Conservation (phyloP, 2,797 vertebrate genomes). For the Muscicapa comitata region DNA sequence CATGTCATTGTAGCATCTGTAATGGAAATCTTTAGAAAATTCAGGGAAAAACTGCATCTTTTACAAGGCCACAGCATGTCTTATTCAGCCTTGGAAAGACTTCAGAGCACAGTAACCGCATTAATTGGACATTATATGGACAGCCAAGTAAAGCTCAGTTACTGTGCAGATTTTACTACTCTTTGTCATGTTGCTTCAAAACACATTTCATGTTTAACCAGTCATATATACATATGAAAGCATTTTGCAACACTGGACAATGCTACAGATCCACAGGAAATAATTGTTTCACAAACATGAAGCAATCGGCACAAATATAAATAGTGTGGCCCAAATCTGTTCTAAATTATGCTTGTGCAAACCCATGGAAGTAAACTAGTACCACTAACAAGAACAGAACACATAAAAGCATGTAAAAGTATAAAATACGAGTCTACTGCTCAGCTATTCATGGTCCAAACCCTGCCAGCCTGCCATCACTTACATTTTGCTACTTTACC, state of each 20-base stretch:
- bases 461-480: neutral
- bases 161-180: slow-evolving; percentile 15
- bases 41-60: neutral
- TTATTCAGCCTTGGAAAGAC: slow-evolving; percentile 24
- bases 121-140: slow-evolving; percentile 3
- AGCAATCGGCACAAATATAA: slow-evolving; percentile 37
- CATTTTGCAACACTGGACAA: slow-evolving; percentile 30
- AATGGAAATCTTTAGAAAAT: slow-evolving; percentile 4
- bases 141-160: neutral
- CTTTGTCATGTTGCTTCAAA: slow-evolving; percentile 25
- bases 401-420: neutral
- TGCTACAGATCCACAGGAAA: slow-evolving; percentile 26
- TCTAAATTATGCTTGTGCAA: slow-evolving; percentile 30
- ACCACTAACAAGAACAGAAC: neutral
- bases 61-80: neutral
- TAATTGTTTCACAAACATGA: slow-evolving; percentile 21
- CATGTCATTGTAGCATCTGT: slow-evolving; percentile 31
- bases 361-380: neutral
- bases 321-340: neutral
- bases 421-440: neutral
- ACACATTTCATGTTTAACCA: neutral
- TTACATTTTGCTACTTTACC: neutral
- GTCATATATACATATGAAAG: slow-evolving; percentile 32
- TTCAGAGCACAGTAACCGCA: slow-evolving; percentile 24
- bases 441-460: neutral